Percentiles rank a stretch among this genome's conserved stretches.
phyloP scores from a whole-genome alignment of 2,797 vertebrate genomes.

The Tympanoctomys barrerae region DNA sequence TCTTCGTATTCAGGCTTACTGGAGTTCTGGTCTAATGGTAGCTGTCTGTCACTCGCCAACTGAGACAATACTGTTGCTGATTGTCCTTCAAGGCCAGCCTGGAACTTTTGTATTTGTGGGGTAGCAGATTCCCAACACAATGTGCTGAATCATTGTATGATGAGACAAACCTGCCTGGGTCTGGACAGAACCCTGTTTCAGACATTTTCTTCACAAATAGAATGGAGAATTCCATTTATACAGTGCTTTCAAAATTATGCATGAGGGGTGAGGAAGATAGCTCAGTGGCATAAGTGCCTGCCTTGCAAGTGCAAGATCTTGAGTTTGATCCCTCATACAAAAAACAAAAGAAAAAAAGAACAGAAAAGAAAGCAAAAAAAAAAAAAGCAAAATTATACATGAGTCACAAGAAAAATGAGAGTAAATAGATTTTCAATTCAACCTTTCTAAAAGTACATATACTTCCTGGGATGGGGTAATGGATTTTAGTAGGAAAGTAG shows the following conservation, averaged over 20 bases:
- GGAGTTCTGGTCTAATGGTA: background rate
- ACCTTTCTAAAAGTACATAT: background rate
- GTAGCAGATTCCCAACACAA: background rate
- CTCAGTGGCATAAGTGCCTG: too few relatives aligned
- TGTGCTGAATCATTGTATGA: too few relatives aligned
- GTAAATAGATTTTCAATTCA: background rate
- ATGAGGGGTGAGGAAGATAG: background rate
- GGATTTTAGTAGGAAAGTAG: background rate
- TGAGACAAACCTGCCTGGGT: background rate
- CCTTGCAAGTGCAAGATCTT: too few relatives aligned
- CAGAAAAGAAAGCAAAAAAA: too few relatives aligned
- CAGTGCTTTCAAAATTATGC: background rate
- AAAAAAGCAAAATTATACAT: background rate
- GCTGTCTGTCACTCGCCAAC: background rate
- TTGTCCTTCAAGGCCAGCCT: background rate
- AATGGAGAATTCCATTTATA: background rate
- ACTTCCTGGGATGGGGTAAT: background rate
- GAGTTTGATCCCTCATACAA: too few relatives aligned
- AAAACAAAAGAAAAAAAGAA: too few relatives aligned
- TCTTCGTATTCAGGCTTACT: background rate
- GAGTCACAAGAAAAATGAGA: background rate
- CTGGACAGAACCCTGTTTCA: background rate
- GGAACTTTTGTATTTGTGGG: background rate
- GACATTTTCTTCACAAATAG: background rate
- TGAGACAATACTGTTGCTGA: background rate